A percentile compares a stretch with the other conserved stretches of the same genome.
phyloP scores from a whole-genome alignment of 2,888 invertebrate species.

The Macaria liturata region DNA sequence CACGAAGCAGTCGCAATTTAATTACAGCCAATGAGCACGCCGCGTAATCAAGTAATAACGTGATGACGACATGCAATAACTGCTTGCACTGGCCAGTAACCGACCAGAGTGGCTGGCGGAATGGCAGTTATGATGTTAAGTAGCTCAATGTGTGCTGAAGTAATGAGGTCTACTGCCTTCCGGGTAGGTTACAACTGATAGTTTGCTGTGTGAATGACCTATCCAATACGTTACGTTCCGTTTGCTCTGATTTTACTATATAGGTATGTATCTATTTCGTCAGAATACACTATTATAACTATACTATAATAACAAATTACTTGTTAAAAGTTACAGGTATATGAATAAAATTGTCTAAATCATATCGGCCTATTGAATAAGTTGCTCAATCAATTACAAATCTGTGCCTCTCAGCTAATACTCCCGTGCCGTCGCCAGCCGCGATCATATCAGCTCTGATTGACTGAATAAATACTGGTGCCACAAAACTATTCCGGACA shows the following conservation, averaged over 20 bases:
- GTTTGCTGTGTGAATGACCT: too few species aligned
- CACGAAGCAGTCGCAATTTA: conserved; percentile 59
- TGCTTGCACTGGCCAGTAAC: conserved; percentile 13
- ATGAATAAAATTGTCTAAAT: too few species aligned
- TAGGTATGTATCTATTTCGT: too few species aligned
- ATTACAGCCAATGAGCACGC: conserved; percentile 67
- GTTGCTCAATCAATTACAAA: conserved; percentile 4
- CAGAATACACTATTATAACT: too few species aligned
- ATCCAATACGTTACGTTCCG: too few species aligned
- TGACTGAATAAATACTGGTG: conserved; percentile 32
- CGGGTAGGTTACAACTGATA: too few species aligned
- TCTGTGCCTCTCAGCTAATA: conserved; percentile 18
- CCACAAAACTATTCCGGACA: conserved; percentile 34
- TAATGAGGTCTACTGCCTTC: too few species aligned
- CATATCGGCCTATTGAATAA: background rate
- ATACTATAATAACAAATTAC: too few species aligned
- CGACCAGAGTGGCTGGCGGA: conserved; percentile 5
- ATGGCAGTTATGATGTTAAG: conserved; percentile 5
- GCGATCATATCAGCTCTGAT: conserved; percentile 29
- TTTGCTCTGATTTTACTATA: too few species aligned
- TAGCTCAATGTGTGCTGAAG: background rate
- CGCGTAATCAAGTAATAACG: conserved; percentile 68
- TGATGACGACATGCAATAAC: conserved; percentile 23
- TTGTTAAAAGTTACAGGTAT: too few species aligned
- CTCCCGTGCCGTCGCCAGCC: conserved; percentile 29